Conservation (phyloP, 2,797 vertebrate genomes). For the Huso huso region DNA sequence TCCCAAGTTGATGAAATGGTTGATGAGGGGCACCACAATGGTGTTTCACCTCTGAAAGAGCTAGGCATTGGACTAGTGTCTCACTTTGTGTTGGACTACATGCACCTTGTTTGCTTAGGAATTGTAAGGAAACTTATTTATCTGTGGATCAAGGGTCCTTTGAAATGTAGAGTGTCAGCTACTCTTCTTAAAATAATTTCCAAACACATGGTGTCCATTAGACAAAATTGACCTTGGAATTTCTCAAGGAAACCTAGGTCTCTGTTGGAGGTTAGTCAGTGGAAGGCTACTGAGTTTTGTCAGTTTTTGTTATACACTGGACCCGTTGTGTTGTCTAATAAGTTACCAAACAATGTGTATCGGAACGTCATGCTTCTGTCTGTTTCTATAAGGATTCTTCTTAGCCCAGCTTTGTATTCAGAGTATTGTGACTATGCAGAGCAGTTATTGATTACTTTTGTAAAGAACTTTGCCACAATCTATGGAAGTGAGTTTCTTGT, state of each 20-base stretch:
- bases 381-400: slow-evolving; percentile 21
- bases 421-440: slow-evolving; percentile 17
- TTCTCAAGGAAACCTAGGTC: slow-evolving; percentile 4
- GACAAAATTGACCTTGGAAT: slow-evolving; percentile 4
- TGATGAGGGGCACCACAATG: slow-evolving; percentile 15
- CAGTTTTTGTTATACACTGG: slow-evolving; percentile 24
- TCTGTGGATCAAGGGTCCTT: slow-evolving; percentile 14
- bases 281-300: slow-evolving; percentile 22
- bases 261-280: slow-evolving; percentile 19
- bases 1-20: slow-evolving; percentile 1
- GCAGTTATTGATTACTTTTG: slow-evolving; percentile 20
- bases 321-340: slow-evolving; percentile 15
- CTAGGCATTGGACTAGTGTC: slow-evolving; percentile 10
- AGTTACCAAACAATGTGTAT: slow-evolving; percentile 11
- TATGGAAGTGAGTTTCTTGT: slow-evolving; percentile 22
- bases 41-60: slow-evolving; percentile 10
- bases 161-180: slow-evolving; percentile 13
- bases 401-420: slow-evolving; percentile 17
- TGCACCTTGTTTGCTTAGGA: slow-evolving; percentile 19
- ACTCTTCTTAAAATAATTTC: slow-evolving; percentile 15
- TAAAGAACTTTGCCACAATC: slow-evolving; percentile 17
- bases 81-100: slow-evolving; percentile 19
- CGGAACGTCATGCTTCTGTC: slow-evolving; percentile 15
- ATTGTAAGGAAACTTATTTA: slow-evolving; percentile 2
- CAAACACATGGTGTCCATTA: slow-evolving; percentile 14